Evolutionary conservation across 2,888 invertebrate genomes (phyloP), one percentile per base, ranked within the genome.

Genomic region (Lutraria lutraria): DNA sequence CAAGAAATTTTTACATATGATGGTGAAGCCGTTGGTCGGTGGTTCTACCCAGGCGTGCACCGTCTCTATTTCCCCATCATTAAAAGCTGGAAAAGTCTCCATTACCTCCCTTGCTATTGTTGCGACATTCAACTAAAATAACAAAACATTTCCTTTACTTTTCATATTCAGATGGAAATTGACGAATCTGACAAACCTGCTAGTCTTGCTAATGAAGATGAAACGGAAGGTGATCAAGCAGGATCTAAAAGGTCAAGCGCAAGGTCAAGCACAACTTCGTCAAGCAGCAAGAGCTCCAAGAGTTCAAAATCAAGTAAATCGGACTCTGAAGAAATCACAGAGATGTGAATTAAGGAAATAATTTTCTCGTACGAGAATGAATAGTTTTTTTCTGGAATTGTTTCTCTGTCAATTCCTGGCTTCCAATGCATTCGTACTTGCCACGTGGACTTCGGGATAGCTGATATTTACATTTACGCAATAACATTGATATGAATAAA

Each of bases 221-320:
- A 60, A 60, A 72, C 83, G 2, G 83, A 83, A 10, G 60, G 21
- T 25, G 63, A 2, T 25, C 10, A 76, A 15, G 8, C 31, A 19
- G 76, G 19, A 10, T 86, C 86, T 52, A 81, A 86, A 72, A 52
- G 81, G 19, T 86, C 86, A 16, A 86, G 85, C 21, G 79, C 54
- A 88, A 68, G 83, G n/a, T 89, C 89, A 12, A 81, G 56, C n/a
- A 84, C 84, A 19, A 72, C 76, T 76, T 76, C 76, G 19, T 76
- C 86, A 21, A 60, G 53, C 53, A 81, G 86, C 68, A 60, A 60
- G 8, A 68, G 68, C 34, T 63, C 81, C 0, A 86, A 63, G 19
- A 53, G 76, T 8, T 82, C 81, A 2, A 25, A 21, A 52, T 81
- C 81, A 81, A 34, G 19, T 68, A 83, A 43, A 63, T 56, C 83